Evolutionary conservation across 1,140 invertebrate genomes (phyloP), one percentile per base, ranked within the genome.

Genomic region (Tenebrio molitor): DNA sequence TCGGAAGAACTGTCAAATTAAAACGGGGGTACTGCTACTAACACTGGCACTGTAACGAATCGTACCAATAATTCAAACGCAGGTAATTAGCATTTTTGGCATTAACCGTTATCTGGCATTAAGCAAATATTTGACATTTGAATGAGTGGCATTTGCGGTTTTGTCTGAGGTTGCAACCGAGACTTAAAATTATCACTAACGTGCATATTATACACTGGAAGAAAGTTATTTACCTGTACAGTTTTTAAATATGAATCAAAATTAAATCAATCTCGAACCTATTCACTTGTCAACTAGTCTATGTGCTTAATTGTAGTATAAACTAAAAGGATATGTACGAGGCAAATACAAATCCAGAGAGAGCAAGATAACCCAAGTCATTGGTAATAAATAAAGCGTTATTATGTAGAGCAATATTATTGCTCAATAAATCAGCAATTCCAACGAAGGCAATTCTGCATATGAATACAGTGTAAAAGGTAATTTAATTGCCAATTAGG

Each of bases 371-470:
- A 42, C 39, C 42, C 10, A 44, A 42, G 10, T 29, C 39, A 44
- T 42, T 67, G 64, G 64, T 44, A 67, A 67, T 67, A 67, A 67
- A 67, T 67, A 67, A 67, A 67, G 19, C 29, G 39, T 42, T 67
- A 67, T 67, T 67, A 67, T 67, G 64, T 67, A 67, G 64, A 67
- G 64, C 64, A 67, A 67, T 67, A 67, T 67, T 67, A 67, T 67
- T 67, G 42, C 64, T 67, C 64, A 67, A 67, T 67, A 67, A 67
- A 67, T 67, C 64, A 67, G 42, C 42, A 67, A 67, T 67, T 67
- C 64, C 64, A 67, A 44, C 42, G 64, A 67, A 67, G 42, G 64
- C 64, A 67, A 44, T 67, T 67, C 64, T 67, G 64, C 64, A 67
- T 67, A 67, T 67, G 64, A 67, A 67, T 67, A 67, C 39, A 44